Conservation (phyloP, 35 echinoderm and acorn worm genomes). For the Amphiura filiformis region DNA sequence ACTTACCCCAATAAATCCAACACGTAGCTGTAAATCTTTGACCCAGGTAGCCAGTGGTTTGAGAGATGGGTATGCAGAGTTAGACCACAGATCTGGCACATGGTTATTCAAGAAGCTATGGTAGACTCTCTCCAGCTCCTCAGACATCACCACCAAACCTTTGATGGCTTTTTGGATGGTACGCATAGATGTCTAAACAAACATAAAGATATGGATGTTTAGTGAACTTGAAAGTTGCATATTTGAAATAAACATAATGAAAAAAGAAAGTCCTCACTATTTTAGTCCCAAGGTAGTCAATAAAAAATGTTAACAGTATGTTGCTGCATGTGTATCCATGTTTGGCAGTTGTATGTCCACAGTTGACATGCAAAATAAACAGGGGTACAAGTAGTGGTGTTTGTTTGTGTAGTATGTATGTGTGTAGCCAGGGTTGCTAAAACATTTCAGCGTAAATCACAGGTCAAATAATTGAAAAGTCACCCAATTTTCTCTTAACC, state of each 20-base stretch:
- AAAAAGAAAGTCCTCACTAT: background rate
- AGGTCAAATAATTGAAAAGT: too few relatives aligned
- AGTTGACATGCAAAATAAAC: too few relatives aligned
- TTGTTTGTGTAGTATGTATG: too few relatives aligned
- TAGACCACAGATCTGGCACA: conserved; percentile 83
- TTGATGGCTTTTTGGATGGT: conserved; percentile 99
- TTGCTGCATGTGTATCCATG: too few relatives aligned
- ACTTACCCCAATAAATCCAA: conserved; percentile 93
- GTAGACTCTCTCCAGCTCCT: conserved; percentile 91
- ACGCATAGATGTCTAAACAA: conserved; percentile 59
- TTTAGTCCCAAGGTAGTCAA: too few relatives aligned
- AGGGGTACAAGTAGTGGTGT: too few relatives aligned
- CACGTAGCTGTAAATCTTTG: conserved; percentile 87
- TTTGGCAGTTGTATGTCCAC: too few relatives aligned
- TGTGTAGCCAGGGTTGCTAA: too few relatives aligned
- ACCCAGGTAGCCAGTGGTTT: conserved; percentile 95
- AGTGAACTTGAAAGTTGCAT: background rate
- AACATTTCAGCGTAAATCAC: too few relatives aligned
- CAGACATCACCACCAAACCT: conserved; percentile 98
- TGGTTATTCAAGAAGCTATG: conserved; percentile 98
- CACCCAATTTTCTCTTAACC: too few relatives aligned
- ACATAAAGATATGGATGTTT: too few relatives aligned
- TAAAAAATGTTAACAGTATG: too few relatives aligned
- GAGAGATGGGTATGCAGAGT: conserved; percentile 97
- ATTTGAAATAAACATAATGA: background rate